phyloP scores from a whole-genome alignment of 2,113 vertebrate genomes.

The Puffinus mauretanicus region DNA sequence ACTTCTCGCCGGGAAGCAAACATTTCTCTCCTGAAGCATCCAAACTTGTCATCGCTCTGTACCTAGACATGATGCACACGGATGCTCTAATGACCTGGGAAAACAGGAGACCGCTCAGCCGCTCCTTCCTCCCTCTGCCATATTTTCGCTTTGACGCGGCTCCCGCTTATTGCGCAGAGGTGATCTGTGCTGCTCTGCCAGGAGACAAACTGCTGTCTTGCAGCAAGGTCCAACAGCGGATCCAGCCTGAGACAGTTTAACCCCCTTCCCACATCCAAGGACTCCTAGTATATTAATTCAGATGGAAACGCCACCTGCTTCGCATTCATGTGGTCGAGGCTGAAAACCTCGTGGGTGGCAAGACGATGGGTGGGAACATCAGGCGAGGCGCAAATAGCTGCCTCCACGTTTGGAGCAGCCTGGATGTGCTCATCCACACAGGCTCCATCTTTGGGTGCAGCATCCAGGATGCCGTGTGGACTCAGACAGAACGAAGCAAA shows the following conservation, averaged over 20 bases:
- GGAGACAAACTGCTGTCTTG: not conserved
- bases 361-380: not conserved
- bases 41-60: constrained; percentile 5
- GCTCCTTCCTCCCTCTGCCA: not conserved
- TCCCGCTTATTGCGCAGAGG: not conserved
- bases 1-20: not conserved
- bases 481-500: not conserved
- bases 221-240: not conserved
- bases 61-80: not conserved
- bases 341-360: not conserved
- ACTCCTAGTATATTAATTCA: not conserved
- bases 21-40: constrained; percentile 14
- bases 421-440: not conserved
- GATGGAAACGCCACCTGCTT: not conserved
- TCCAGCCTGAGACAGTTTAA: not conserved
- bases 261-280: not conserved
- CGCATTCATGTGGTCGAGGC: accelerated
- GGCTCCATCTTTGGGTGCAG: not conserved
- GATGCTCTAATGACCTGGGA: not conserved
- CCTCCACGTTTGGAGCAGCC: not conserved
- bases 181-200: not conserved
- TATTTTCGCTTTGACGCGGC: accelerated
- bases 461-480: not conserved
- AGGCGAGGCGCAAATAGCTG: not conserved
- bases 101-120: not conserved